Base-by-base conservation (phyloP, 2,113 vertebrate species). In the Loxodonta africana region DNA sequence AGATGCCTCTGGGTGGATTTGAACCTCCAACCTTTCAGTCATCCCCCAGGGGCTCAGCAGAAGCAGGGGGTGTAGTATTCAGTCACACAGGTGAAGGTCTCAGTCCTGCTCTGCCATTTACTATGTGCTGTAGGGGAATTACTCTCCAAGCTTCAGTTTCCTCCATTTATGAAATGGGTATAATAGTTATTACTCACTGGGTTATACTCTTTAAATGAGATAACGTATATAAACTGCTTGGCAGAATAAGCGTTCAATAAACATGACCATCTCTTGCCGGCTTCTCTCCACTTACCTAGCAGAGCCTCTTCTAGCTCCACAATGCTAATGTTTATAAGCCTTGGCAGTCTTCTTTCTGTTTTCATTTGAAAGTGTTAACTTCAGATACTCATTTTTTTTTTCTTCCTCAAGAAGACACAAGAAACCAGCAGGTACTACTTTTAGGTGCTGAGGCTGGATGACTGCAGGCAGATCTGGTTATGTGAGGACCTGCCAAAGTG, bases 191-290 rank as follows among this genome's bases (percentile, higher is more conserved):
- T 57, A 28, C 41, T 60, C 20, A 5, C 21, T 6, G 53, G 15
- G 51, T 4, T 53, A 67, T 18, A 51, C 53, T 88, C 25, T 25
- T 48, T 33, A 48, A 26, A 53, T 4, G 73, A 78, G 11, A 60
- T 37, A 53, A 17, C 3, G 48, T 48, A 0, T 67, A 62, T 30
- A 33, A 69, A n/a, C 6, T 26, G 33, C 33, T 57, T 33, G 6
- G 46, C 25, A 65, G 65, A 67, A 41, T 33, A 33, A 21, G 8
- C 12, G 12, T 62, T 67, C 28, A 11, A 1, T n/a, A 28, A 5
- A 7, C 0, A 0, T 18, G 41, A 1, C 26, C 20, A 1, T 69
- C 11, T 17, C 6, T 46, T 48, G 20, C 60, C 30, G 10, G 15
- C 17, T 21, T 82, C 53, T 76, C 44, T 67, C 17, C 20, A 11